Evolutionary conservation across 2,113 vertebrate genomes (phyloP).

Genomic region (Mus musculus): GRCm39 chr3:53139001-53139500

Average conservation of each 20-base stretch:
- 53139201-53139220: constrained; percentile 98
- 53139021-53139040: constrained; percentile 46
- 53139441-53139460: not conserved
- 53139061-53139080: not conserved
- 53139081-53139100: not conserved
- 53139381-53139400: not conserved
- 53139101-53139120: not conserved
- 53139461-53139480: not conserved
- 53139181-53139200: constrained; percentile 98
- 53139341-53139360: not conserved
- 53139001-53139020: constrained; percentile 23
- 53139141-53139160: constrained; percentile 92
- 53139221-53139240: constrained; percentile 95
- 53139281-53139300: not conserved
- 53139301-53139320: not conserved
- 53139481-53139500: not conserved
- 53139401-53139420: not conserved
- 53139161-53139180: constrained; percentile 97
- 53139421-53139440: not conserved
- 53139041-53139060: not conserved
- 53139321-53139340: not conserved
- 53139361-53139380: not conserved
- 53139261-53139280: not conserved
- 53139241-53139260: constrained; percentile 92
- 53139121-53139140: constrained; percentile 57